Percentiles rank a stretch among this genome's conserved stretches.
phyloP scores from a whole-genome alignment of 2,113 vertebrate genomes.

The Aptenodytes patagonicus region DNA sequence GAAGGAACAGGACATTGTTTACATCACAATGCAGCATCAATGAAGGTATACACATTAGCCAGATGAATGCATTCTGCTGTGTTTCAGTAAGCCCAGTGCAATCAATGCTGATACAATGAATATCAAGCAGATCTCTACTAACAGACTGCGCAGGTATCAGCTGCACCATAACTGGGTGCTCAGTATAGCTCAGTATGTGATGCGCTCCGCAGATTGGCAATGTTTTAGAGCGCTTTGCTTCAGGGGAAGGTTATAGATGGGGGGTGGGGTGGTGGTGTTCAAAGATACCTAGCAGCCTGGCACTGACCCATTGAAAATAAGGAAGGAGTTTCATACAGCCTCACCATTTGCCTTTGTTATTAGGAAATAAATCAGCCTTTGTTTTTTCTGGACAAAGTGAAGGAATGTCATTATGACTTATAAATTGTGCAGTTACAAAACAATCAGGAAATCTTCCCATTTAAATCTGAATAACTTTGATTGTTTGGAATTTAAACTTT shows the following conservation, averaged over 20 bases:
- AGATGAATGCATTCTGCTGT: conserved; percentile 42
- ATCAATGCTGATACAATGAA: conserved; percentile 25
- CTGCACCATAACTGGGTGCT: not conserved
- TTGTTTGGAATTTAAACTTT: conserved; percentile 70
- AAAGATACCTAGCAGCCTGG: conserved; percentile 58
- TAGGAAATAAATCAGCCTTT: conserved; percentile 81
- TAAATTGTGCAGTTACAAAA: conserved; percentile 79
- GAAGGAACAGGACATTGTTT: conserved; percentile 44
- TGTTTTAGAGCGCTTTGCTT: not conserved
- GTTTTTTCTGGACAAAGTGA: conserved; percentile 75
- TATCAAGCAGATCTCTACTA: conserved; percentile 32
- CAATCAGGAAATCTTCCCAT: conserved; percentile 75
- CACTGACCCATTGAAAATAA: conserved; percentile 64
- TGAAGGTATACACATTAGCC: conserved; percentile 63
- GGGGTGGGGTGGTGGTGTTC: not conserved
- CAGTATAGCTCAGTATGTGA: accelerated
- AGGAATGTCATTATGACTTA: conserved; percentile 81
- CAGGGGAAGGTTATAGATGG: not conserved
- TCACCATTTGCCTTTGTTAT: conserved; percentile 76
- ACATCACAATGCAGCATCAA: conserved; percentile 44
- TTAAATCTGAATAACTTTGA: conserved; percentile 78
- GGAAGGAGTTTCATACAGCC: conserved; percentile 65
- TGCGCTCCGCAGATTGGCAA: not conserved
- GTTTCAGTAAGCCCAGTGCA: not conserved
- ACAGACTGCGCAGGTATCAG: not conserved